Percentiles rank a stretch among this genome's conserved stretches.
Conservation (phyloP, 2,797 vertebrate species). For the Hypotaenidia philippensis region DNA sequence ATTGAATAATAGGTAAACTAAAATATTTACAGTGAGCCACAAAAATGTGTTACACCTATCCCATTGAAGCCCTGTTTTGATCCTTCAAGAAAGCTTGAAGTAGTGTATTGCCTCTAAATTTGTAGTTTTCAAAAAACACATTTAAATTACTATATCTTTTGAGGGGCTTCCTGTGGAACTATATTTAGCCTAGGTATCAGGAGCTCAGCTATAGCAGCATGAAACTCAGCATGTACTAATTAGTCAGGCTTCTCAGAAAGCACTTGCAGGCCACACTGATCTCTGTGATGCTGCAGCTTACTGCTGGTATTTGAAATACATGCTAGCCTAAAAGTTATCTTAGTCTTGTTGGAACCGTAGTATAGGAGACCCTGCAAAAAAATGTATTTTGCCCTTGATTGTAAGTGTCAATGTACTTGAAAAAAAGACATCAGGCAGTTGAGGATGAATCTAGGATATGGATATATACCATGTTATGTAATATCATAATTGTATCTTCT, state of each 20-base stretch:
- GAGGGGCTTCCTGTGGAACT: conserved; percentile 22
- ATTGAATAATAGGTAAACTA: neutral
- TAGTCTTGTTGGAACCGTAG: neutral
- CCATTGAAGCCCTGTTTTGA: neutral
- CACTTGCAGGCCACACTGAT: neutral
- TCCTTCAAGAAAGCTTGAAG: neutral
- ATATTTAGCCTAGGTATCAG: neutral
- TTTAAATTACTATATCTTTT: neutral
- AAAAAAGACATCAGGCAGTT: neutral
- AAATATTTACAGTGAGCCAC: neutral
- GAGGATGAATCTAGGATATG: neutral
- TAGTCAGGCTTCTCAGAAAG: conserved; percentile 2
- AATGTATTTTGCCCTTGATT: neutral
- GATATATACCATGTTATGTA: neutral
- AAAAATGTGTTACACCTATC: neutral
- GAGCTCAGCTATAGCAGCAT: conserved; percentile 2
- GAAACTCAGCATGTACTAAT: conserved; percentile 16
- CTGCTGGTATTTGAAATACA: neutral
- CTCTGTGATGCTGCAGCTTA: neutral
- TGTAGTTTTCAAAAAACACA: neutral
- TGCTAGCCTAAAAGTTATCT: neutral
- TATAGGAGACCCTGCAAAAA: neutral
- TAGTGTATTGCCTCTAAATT: neutral
- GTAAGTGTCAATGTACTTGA: neutral
- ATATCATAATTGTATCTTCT: neutral